Conservation (phyloP, 2,797 vertebrate species). For the Siniperca scherzeri region DNA sequence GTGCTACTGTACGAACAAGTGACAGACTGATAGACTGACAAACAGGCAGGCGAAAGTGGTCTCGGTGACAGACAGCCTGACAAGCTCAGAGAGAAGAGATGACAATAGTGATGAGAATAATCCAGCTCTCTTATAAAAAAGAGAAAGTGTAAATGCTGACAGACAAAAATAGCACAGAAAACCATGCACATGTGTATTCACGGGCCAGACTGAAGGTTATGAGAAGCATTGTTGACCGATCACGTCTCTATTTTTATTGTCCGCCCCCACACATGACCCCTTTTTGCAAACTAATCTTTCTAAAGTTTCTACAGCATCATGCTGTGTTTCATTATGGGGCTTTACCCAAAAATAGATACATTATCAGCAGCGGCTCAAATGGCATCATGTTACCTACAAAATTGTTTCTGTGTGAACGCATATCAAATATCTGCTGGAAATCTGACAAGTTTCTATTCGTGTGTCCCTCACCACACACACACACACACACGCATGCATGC, state of each 20-base stretch:
- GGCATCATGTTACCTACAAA: slow-evolving; percentile 64
- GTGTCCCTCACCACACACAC: slow-evolving; percentile 30
- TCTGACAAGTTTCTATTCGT: slow-evolving; percentile 46
- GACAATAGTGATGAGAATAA: slow-evolving; percentile 28
- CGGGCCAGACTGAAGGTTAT: slow-evolving; percentile 63
- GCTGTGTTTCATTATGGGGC: slow-evolving; percentile 52
- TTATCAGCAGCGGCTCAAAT: slow-evolving; percentile 52
- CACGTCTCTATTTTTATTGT: slow-evolving; percentile 72
- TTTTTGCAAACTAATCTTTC: slow-evolving; percentile 62
- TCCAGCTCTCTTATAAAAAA: neutral
- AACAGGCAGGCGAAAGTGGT: slow-evolving; percentile 10
- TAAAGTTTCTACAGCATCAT: slow-evolving; percentile 50
- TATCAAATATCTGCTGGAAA: slow-evolving; percentile 64
- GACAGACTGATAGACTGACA: slow-evolving; percentile 58
- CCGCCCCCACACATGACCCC: slow-evolving; percentile 43
- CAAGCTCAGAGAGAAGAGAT: slow-evolving; percentile 18
- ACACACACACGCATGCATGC: slow-evolving; percentile 21
- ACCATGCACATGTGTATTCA: slow-evolving; percentile 40
- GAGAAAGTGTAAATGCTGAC: slow-evolving; percentile 41
- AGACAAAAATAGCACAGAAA: slow-evolving; percentile 64
- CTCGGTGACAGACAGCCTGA: slow-evolving; percentile 17
- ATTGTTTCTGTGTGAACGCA: slow-evolving; percentile 57
- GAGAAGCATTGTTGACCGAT: slow-evolving; percentile 78
- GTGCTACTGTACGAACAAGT: slow-evolving; percentile 32
- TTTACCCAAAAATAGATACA: slow-evolving; percentile 61